A percentile compares a stretch with the other conserved stretches of the same genome.
Conservation (phyloP, 1,140 invertebrate species). For the Drosophila funebris region DNA sequence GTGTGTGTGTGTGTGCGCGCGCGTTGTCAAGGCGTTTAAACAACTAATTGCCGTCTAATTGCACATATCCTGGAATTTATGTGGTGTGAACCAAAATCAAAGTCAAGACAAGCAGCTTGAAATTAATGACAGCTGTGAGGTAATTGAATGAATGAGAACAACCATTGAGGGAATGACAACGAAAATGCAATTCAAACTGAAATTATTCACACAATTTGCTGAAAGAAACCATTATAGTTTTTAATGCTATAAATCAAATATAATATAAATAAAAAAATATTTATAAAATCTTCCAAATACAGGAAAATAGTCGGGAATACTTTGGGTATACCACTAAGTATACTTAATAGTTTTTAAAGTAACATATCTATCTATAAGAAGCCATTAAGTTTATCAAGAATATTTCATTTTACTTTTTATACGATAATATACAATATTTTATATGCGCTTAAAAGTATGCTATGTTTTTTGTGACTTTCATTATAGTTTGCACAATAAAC, state of each 20-base stretch:
- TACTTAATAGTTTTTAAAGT: no score
- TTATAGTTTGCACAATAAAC: no score
- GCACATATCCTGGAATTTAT: constrained; percentile 44
- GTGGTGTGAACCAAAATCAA: constrained; percentile 2
- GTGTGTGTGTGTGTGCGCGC: constrained; percentile 2
- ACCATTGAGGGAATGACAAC: not conserved
- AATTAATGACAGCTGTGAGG: constrained; percentile 27
- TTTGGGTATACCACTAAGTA: no score
- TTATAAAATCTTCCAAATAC: no score
- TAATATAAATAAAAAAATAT: no score
- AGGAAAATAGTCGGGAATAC: no score
- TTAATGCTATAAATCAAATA: no score
- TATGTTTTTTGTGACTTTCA: not conserved
- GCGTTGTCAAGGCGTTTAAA: constrained; percentile 24
- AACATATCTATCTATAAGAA: no score
- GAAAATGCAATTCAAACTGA: not conserved
- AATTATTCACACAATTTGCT: not conserved
- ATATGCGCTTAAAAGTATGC: constrained; percentile 11
- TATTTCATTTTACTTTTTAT: no score
- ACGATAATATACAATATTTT: not conserved
- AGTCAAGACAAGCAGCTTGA: constrained; percentile 6
- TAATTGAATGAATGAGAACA: not conserved
- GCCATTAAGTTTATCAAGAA: no score
- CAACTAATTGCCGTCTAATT: constrained; percentile 51
- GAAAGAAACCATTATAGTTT: no score